Percentiles rank a stretch among this genome's conserved stretches.
These are phyloP conservation scores for Frieseomelitta varia DNA, from an alignment of 1,140 invertebrate genomes.

Conservation along the genomic window DNA sequence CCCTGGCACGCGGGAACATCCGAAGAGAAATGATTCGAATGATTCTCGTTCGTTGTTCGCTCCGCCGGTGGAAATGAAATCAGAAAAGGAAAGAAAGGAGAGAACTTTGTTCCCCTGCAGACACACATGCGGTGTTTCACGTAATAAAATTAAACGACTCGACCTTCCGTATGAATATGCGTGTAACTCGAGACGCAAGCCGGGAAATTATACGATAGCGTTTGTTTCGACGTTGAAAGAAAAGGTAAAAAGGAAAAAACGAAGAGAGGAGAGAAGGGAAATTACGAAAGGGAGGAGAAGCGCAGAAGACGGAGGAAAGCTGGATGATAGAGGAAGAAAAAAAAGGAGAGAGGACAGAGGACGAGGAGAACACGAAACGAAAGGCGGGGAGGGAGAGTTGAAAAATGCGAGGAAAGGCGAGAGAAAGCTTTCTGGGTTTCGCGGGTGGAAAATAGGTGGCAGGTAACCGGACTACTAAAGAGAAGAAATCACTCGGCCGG, in stretches of 20 bases:
- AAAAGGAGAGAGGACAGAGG: background rate
- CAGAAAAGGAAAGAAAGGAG: background rate
- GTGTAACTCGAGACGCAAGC: background rate
- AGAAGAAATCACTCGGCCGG: conserved; percentile 56
- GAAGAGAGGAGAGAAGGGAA: background rate
- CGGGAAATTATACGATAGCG: conserved; percentile 61
- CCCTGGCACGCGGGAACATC: background rate
- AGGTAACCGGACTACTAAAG: conserved; percentile 34
- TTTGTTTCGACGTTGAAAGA: conserved; percentile 48
- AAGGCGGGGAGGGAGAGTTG: conserved; percentile 43
- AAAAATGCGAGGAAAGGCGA: conserved; percentile 59
- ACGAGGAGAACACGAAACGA: conserved; percentile 43
- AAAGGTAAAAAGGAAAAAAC: too few relatives aligned
- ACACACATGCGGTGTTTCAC: conserved; percentile 23
- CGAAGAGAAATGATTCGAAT: background rate
- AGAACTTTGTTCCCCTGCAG: background rate
- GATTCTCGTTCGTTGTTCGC: background rate
- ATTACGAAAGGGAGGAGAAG: conserved; percentile 24
- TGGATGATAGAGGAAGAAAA: background rate
- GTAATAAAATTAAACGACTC: conserved; percentile 57
- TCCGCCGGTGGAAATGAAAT: too few relatives aligned
- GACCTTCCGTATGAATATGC: background rate
- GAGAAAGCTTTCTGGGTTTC: conserved; percentile 52
- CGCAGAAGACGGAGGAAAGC: background rate
- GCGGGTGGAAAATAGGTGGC: conserved; percentile 17